Evolutionary conservation across 1,140 invertebrate species (phyloP).

Genomic region (Diprion similis): DNA sequence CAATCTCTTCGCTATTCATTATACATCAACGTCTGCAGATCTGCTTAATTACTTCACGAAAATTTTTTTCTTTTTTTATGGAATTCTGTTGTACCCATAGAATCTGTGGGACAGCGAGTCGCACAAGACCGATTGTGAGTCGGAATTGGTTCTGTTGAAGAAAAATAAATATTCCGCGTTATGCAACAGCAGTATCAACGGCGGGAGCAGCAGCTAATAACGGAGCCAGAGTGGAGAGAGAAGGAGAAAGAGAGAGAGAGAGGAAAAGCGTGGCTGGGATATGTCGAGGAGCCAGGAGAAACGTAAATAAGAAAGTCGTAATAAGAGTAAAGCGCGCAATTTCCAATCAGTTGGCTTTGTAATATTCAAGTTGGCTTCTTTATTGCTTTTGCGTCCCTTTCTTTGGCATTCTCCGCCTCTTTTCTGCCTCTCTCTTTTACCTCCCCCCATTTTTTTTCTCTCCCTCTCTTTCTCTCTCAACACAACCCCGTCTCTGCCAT

Average conservation of each 20-base stretch:
- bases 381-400: slow-evolving; percentile 38
- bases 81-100: no score
- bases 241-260: background rate
- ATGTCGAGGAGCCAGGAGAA: slow-evolving; percentile 11
- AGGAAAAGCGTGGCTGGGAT: background rate
- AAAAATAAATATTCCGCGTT: background rate
- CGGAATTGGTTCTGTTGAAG: no score
- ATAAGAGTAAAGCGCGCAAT: slow-evolving; percentile 16
- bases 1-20: no score
- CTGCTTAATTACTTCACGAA: no score
- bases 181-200: background rate
- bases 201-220: slow-evolving; percentile 11
- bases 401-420: slow-evolving; percentile 37
- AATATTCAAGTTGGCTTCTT: slow-evolving; percentile 54
- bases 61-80: no score
- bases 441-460: slow-evolving; percentile 20
- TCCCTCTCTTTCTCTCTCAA: slow-evolving; percentile 27
- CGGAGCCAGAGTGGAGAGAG: background rate
- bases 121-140: no score
- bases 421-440: slow-evolving; percentile 31
- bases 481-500: slow-evolving; percentile 21
- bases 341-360: slow-evolving; percentile 55
- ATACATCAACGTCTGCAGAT: no score
- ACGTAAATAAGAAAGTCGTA: slow-evolving; percentile 14
- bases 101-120: no score